These are phyloP conservation scores for Sminthopsis crassicaudata DNA, from an alignment of 2,113 vertebrate genomes.

Conservation along the genomic window DNA sequence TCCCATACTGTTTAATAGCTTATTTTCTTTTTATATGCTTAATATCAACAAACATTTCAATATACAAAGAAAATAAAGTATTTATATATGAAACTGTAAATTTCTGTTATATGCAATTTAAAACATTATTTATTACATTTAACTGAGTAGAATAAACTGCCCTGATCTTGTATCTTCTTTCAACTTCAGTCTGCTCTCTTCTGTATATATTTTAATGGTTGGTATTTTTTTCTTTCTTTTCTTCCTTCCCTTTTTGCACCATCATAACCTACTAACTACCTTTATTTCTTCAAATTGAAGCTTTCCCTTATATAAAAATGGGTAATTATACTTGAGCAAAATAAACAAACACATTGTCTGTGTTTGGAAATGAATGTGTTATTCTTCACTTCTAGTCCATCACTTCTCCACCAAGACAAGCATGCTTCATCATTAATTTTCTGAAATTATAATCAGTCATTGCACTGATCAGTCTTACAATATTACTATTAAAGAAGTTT, in stretches of 20 bases:
- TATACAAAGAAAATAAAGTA: background rate
- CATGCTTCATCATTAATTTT: background rate
- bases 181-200: background rate
- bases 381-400: background rate
- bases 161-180: background rate
- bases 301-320: background rate
- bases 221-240: background rate
- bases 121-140: background rate
- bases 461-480: background rate
- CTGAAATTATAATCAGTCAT: background rate
- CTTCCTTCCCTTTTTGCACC: background rate
- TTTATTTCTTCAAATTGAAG: background rate
- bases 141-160: background rate
- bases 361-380: background rate
- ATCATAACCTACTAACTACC: background rate
- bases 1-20: background rate
- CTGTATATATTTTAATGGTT: background rate
- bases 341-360: background rate
- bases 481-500: background rate
- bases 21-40: background rate
- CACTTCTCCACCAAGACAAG: background rate
- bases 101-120: background rate
- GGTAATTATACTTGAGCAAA: background rate
- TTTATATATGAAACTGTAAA: background rate
- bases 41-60: background rate